These are phyloP conservation scores for Brachionus manjavacas DNA, from an alignment of 1,140 invertebrate genomes.

Conservation along the genomic window DNA sequence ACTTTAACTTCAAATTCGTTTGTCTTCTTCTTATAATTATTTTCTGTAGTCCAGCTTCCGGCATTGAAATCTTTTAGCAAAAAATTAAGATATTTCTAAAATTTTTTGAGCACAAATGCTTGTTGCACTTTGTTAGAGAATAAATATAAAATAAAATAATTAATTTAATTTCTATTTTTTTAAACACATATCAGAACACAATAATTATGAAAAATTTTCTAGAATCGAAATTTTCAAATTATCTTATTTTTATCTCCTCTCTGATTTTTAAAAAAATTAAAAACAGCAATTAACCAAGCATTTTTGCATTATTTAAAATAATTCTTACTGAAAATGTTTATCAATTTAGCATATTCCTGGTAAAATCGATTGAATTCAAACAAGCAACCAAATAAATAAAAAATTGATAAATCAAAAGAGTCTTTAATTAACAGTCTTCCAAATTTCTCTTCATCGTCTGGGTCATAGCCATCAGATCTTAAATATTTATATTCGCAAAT, in stretches of 20 bases:
- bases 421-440: neutral
- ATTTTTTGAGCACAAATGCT: neutral
- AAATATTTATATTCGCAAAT: neutral
- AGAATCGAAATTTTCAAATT: too few relatives aligned
- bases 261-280: too few relatives aligned
- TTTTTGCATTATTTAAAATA: neutral
- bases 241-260: too few relatives aligned
- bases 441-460: neutral
- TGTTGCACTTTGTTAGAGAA: neutral
- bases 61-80: neutral
- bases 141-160: neutral
- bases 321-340: neutral
- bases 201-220: too few relatives aligned
- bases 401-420: neutral
- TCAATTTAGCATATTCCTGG: neutral
- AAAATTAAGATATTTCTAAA: neutral
- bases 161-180: neutral
- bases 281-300: too few relatives aligned
- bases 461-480: neutral
- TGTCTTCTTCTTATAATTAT: neutral
- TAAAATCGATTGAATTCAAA: neutral
- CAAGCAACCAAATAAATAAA: neutral
- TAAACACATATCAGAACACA: too few relatives aligned
- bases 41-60: neutral
- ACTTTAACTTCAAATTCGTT: neutral